phyloP scores from a whole-genome alignment of 2,797 vertebrate species.

The Eleutherodactylus coqui region DNA sequence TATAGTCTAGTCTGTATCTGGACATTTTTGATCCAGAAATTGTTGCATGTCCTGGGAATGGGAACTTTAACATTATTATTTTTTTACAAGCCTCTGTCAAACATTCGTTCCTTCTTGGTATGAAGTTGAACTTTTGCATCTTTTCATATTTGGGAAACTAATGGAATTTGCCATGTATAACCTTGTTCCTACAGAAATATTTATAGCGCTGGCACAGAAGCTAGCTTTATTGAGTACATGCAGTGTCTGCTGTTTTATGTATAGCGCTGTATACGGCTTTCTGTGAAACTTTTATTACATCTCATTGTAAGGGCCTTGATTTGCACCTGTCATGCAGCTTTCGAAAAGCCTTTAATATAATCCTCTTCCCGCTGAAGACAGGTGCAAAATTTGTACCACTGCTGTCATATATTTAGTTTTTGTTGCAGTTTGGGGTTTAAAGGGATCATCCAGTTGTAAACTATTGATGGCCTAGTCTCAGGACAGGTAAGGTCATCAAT shows the following conservation, averaged over 20 bases:
- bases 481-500: too few species aligned
- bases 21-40: conserved; percentile 10
- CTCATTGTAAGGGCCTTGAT: too few species aligned
- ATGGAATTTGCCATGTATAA: background rate
- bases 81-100: conserved; percentile 1
- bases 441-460: too few species aligned
- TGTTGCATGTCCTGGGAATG: conserved; percentile 15
- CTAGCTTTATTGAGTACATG: background rate
- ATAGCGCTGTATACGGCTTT: background rate
- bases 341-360: background rate
- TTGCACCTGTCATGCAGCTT: background rate
- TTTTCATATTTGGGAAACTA: background rate
- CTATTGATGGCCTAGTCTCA: too few species aligned
- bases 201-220: background rate
- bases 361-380: background rate
- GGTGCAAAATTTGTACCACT: too few species aligned
- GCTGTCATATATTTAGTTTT: too few species aligned
- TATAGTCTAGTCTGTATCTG: conserved; percentile 21
- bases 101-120: background rate
- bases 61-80: background rate
- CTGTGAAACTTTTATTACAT: background rate
- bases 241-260: conserved; percentile 3
- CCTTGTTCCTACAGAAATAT: background rate
- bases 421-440: too few species aligned
- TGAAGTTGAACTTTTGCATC: background rate